Evolutionary conservation across 2,113 vertebrate species (phyloP).

Genomic region (Dicentrarchus labrax): DNA sequence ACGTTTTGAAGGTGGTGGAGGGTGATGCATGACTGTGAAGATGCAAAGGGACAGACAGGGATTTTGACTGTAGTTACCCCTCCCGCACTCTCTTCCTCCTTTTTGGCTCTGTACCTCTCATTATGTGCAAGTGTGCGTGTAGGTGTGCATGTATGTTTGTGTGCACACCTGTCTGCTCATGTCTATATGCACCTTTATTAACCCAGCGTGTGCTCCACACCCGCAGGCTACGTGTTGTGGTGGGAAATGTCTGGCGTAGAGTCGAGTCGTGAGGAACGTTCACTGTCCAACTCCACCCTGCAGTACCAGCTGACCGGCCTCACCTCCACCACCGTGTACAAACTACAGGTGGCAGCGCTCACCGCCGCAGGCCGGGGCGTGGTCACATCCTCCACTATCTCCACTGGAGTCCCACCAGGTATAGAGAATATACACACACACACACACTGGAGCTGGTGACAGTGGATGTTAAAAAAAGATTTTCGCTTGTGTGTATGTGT

Average conservation of each 20-base stretch:
- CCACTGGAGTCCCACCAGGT: slow-evolving; percentile 98
- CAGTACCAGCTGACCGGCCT: slow-evolving; percentile 92
- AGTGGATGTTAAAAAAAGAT: slow-evolving; percentile 24
- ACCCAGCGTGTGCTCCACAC: slow-evolving; percentile 42
- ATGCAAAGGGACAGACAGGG: slow-evolving; percentile 71
- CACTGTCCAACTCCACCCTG: slow-evolving; percentile 88
- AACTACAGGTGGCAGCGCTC: slow-evolving; percentile 90
- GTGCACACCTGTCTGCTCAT: slow-evolving; percentile 15
- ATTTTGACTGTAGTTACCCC: slow-evolving; percentile 57
- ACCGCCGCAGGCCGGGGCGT: slow-evolving; percentile 88
- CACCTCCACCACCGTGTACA: slow-evolving; percentile 92
- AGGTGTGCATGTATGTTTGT: slow-evolving; percentile 18
- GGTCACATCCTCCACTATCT: slow-evolving; percentile 91
- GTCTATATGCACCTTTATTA: slow-evolving; percentile 46
- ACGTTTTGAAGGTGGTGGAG: slow-evolving; percentile 60
- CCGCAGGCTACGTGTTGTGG: slow-evolving; percentile 90
- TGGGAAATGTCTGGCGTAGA: slow-evolving; percentile 91
- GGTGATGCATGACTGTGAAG: slow-evolving; percentile 76
- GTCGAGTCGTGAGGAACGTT: slow-evolving; percentile 83
- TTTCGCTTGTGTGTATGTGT: neutral
- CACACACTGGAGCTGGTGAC: neutral
- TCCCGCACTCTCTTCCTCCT: slow-evolving; percentile 17
- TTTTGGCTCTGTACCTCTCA: slow-evolving; percentile 32
- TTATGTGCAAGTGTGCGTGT: slow-evolving; percentile 19
- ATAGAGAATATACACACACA: slow-evolving; percentile 43